A percentile compares a stretch with the other conserved stretches of the same genome.
phyloP scores from a whole-genome alignment of 2,113 vertebrate genomes.

The Hyla sarda region DNA sequence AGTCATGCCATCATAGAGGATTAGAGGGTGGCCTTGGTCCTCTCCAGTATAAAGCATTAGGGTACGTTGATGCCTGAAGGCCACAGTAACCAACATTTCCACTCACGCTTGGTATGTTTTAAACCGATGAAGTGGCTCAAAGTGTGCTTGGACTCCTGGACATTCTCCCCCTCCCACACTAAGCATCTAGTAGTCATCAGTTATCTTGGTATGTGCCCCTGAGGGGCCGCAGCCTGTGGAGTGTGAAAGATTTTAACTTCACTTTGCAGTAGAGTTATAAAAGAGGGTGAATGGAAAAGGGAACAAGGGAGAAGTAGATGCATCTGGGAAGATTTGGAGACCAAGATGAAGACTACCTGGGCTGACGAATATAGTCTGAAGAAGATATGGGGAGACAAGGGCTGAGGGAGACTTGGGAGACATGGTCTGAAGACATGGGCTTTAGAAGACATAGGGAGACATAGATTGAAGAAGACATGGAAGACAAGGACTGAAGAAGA shows the following conservation, averaged over 20 bases:
- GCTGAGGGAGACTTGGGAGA: no score
- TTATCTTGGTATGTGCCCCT: background rate
- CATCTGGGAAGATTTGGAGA: background rate
- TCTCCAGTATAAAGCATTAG: background rate
- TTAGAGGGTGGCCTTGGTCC: background rate
- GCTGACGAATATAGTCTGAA: no score
- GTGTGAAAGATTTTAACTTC: background rate
- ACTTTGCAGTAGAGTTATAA: no score
- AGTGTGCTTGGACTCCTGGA: no score
- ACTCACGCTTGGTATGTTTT: constrained; percentile 10
- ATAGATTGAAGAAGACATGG: no score
- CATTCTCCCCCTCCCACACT: background rate
- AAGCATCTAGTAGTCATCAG: background rate
- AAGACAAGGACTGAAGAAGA: no score
- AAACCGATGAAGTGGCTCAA: no score
- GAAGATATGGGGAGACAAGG: no score
- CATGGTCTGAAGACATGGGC: no score
- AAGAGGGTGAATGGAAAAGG: background rate
- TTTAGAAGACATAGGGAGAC: no score
- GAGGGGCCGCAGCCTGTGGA: background rate
- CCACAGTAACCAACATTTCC: background rate
- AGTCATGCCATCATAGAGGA: background rate
- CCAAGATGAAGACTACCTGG: no score
- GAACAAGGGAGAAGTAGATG: background rate
- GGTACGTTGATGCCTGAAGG: background rate